Conservation (phyloP, 2,113 vertebrate genomes). For the Etia nguti region DNA sequence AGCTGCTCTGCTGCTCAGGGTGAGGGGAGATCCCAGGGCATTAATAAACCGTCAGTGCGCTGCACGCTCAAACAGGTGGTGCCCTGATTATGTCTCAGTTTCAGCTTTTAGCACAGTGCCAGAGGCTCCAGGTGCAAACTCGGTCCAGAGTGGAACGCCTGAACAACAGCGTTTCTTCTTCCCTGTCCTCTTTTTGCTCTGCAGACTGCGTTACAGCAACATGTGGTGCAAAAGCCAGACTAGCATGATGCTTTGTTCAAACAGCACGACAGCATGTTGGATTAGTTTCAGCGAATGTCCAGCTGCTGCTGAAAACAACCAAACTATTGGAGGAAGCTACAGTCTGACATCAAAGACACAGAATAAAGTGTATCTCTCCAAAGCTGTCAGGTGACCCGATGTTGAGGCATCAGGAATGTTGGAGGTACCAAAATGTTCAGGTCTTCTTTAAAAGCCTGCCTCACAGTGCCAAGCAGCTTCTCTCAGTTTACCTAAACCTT, state of each 20-base stretch:
- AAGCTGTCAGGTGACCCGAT: background rate
- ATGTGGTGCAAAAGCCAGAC: too few species aligned
- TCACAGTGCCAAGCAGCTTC: background rate
- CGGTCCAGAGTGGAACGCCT: background rate
- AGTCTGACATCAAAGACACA: background rate
- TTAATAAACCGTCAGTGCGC: background rate
- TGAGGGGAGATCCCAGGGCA: accelerated
- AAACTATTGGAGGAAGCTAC: accelerated
- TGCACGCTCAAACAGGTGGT: background rate
- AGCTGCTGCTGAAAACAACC: background rate
- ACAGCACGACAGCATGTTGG: background rate
- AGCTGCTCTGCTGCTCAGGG: background rate
- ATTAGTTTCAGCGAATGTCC: background rate
- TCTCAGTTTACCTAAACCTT: background rate
- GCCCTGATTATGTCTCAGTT: background rate
- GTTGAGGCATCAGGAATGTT: accelerated
- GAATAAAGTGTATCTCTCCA: accelerated
- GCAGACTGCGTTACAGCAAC: too few species aligned
- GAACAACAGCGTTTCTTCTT: background rate
- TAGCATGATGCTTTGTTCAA: background rate
- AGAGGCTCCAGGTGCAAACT: accelerated
- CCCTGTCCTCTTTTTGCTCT: background rate
- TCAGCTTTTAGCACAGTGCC: background rate
- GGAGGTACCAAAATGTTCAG: accelerated
- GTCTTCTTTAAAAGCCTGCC: accelerated